Base-by-base conservation (phyloP, 2,888 invertebrate species). In the Notodromas monacha region DNA sequence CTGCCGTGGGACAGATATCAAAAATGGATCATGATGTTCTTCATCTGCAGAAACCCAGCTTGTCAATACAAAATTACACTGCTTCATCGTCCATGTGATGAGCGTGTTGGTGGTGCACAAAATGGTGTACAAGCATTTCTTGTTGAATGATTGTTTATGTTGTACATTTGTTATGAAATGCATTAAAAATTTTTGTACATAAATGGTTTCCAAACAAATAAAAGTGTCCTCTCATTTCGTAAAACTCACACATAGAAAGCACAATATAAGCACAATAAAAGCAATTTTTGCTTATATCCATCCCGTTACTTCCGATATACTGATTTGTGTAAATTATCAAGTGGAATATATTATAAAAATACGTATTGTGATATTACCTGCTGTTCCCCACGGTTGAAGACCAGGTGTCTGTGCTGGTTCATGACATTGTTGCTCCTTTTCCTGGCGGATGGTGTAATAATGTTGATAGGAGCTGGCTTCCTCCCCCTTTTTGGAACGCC, bases 1-100 rank as follows among this genome's bases (percentile, higher is more conserved):
- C 21, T n/a, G 21, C 21, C 21, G 21, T 21, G 21, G 21, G 21
- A 21, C 6, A 21, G 21, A 21, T 21, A 8, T 21, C 21, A 21
- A 21, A 21, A 21, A 21, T 21, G 21, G 21, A 21, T 21, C 21
- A 21, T 21, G 21, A 21, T 21, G 21, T 21, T 21, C n/a, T 21
- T 21, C 21, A 21, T 21, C 21, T 21, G 21, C 21, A 21, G 21
- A 21, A 21, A 21, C 21, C 21, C 21, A n/a, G 21, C 21, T 6
- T 21, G 21, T 21, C 21, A 21, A 21, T 21, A 21, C 21, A 21
- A 21, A 21, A 21, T 21, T 21, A 21, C 21, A 21, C 21, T 21
- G 21, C 21, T 21, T 21, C 21, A 21, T 21, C 21, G 21, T 21
- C 21, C 21, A 21, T n/a, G 21, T 21, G 21, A 21, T 21, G 21